Percentiles rank a stretch among this genome's conserved stretches.
phyloP scores from a whole-genome alignment of 1,140 invertebrate genomes.

The Dinoponera quadriceps region DNA sequence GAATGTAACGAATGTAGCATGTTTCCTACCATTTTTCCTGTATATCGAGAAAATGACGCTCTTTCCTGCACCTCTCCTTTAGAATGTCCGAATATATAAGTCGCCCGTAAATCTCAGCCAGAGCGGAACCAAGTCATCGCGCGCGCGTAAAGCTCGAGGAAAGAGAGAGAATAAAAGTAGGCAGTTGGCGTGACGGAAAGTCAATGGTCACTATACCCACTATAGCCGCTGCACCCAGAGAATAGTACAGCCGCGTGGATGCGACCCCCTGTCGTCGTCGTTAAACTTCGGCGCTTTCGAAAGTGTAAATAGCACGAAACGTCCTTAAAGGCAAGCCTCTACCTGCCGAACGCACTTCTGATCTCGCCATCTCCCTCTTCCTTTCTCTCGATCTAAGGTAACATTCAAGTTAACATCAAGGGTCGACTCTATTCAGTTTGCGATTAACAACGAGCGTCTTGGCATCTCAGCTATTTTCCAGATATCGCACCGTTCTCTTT shows the following conservation, averaged over 20 bases:
- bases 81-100: constrained; percentile 9
- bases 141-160: constrained; percentile 16
- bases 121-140: constrained; percentile 23
- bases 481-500: not conserved
- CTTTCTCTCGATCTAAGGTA: constrained; percentile 57
- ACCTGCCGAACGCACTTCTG: constrained; percentile 68
- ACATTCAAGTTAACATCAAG: constrained; percentile 56
- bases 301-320: constrained; percentile 75
- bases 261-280: constrained; percentile 61
- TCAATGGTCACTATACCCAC: constrained; percentile 70
- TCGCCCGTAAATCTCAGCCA: constrained; percentile 35
- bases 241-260: constrained; percentile 49
- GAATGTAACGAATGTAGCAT: too few relatives aligned
- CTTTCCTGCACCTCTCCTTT: not conserved
- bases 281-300: constrained; percentile 51
- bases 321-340: constrained; percentile 62
- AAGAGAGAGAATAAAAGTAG: constrained; percentile 28
- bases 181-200: constrained; percentile 77
- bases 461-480: constrained; percentile 51
- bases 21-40: too few relatives aligned
- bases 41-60: not conserved
- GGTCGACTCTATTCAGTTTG: constrained; percentile 39
- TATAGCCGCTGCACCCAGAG: constrained; percentile 43
- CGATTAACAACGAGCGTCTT: constrained; percentile 7
- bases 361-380: not conserved